These are phyloP conservation scores for Erythrocebus patas DNA, from an alignment of 2,113 vertebrate genomes.

Conservation along the genomic window DNA sequence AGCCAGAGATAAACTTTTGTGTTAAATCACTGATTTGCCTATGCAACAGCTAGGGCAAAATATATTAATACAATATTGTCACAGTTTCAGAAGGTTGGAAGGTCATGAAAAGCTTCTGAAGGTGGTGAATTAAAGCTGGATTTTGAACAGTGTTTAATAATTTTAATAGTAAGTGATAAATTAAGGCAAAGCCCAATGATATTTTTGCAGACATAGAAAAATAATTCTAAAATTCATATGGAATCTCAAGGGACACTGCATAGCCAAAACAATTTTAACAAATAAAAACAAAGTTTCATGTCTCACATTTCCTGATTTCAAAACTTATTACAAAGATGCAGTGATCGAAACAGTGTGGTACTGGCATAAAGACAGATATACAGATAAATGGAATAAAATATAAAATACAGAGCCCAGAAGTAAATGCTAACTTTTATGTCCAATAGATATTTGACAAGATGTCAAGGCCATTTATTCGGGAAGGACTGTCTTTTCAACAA, in stretches of 20 bases:
- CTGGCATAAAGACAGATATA: background rate
- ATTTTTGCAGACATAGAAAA: background rate
- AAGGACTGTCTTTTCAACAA: background rate
- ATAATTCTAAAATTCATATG: background rate
- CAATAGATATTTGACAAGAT: background rate
- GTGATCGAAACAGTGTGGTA: background rate
- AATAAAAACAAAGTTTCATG: background rate
- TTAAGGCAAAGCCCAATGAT: background rate
- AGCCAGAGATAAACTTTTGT: background rate
- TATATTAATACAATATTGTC: background rate
- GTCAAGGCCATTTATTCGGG: background rate
- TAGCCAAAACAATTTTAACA: background rate
- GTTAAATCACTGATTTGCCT: background rate
- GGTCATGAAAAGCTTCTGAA: background rate
- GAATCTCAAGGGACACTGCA: background rate
- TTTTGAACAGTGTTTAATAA: background rate
- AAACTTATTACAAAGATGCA: background rate
- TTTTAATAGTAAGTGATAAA: background rate
- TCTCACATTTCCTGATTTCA: background rate
- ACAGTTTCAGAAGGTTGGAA: background rate
- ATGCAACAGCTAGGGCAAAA: background rate
- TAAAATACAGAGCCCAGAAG: background rate
- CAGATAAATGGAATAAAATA: background rate
- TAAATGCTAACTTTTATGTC: background rate
- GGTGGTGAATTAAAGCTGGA: background rate